Conservation (phyloP, 1,140 invertebrate genomes). For the Heterodera carotae region DNA sequence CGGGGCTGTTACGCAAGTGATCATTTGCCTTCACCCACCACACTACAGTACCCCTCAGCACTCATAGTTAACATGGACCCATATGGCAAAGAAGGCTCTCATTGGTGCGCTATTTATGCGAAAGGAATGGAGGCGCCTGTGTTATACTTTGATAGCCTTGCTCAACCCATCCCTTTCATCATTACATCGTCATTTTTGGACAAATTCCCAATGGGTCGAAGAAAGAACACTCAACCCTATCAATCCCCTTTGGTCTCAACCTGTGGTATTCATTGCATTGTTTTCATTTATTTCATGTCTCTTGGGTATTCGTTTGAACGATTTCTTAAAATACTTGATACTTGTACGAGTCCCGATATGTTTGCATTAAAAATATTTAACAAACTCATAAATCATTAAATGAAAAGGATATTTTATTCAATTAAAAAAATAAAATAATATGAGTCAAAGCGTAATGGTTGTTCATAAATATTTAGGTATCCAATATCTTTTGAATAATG, state of each 20-base stretch:
- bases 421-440: background rate
- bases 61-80: slow-evolving; percentile 3
- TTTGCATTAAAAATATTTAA: background rate
- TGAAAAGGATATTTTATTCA: background rate
- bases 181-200: background rate
- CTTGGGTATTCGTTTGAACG: background rate
- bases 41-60: slow-evolving; percentile 16
- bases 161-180: background rate
- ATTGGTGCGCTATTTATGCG: slow-evolving; percentile 10
- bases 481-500: background rate
- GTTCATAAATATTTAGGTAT: background rate
- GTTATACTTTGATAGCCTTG: background rate
- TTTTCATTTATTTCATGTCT: slow-evolving; percentile 10
- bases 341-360: background rate
- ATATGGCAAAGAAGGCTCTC: background rate
- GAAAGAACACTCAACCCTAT: background rate
- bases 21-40: background rate
- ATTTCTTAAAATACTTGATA: background rate
- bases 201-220: background rate
- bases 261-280: slow-evolving; percentile 2
- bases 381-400: background rate
- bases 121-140: background rate
- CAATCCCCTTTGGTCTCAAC: background rate
- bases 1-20: slow-evolving; percentile 16
- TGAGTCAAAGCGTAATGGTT: background rate